Evolutionary conservation across 2,113 vertebrate genomes (phyloP).

Genomic region (Cochlearius cochlearius): DNA sequence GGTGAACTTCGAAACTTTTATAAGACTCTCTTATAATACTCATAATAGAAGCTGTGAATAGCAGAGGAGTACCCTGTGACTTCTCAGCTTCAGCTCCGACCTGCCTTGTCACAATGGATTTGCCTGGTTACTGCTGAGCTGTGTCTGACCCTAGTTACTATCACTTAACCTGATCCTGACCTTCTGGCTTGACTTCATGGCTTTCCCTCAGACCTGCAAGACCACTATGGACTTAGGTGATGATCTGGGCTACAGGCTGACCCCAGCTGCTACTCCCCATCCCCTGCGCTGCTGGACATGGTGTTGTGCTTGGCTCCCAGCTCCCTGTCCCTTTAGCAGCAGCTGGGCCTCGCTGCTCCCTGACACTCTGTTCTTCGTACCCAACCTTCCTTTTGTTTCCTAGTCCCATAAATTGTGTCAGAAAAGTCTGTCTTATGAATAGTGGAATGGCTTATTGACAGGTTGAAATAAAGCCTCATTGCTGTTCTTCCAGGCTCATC

Average conservation of each 20-base stretch:
- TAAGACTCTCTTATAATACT: background rate
- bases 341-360: rapidly evolving
- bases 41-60: background rate
- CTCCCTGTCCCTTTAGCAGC: background rate
- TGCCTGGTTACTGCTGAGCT: background rate
- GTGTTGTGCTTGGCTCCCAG: background rate
- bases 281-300: background rate
- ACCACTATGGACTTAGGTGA: background rate
- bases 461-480: background rate
- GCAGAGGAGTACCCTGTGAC: background rate
- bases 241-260: background rate
- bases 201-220: background rate
- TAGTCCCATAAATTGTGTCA: background rate
- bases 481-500: background rate
- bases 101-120: background rate
- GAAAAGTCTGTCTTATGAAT: background rate
- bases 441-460: background rate
- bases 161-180: background rate
- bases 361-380: background rate
- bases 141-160: background rate
- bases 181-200: background rate
- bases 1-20: background rate
- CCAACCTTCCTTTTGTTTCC: background rate
- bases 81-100: background rate
- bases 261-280: background rate